phyloP scores from a whole-genome alignment of 2,888 invertebrate species.

The Odontothrips loti region DNA sequence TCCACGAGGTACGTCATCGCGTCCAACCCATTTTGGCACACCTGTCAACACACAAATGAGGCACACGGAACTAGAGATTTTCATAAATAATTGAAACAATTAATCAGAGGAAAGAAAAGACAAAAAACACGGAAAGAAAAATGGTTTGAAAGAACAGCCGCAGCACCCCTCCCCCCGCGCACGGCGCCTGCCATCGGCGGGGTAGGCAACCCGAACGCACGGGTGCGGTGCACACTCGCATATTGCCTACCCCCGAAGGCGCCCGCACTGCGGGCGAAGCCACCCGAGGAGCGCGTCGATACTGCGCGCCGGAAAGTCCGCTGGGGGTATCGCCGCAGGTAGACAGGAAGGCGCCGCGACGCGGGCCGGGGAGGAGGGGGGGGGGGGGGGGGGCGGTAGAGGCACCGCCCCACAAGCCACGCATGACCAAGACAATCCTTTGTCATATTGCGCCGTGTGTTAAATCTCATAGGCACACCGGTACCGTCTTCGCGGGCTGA shows the following conservation, averaged over 20 bases:
- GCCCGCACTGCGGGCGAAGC: background rate
- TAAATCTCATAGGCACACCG: background rate
- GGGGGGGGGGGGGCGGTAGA: background rate
- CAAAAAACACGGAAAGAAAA: no score
- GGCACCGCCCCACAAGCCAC: background rate
- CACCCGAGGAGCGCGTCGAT: background rate
- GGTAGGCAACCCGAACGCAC: background rate
- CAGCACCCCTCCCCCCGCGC: background rate
- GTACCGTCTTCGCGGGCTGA: no score
- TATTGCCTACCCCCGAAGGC: background rate
- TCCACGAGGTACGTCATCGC: slow-evolving; percentile 80
- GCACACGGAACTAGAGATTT: background rate
- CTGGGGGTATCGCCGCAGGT: background rate
- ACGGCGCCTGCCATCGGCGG: background rate
- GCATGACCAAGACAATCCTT: background rate
- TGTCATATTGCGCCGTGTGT: background rate
- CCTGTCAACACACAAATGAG: slow-evolving; percentile 54
- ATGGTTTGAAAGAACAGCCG: background rate
- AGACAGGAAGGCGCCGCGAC: background rate
- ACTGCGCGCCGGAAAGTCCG: background rate
- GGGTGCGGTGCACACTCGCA: background rate
- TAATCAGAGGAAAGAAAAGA: no score
- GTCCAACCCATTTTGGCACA: slow-evolving; percentile 87
- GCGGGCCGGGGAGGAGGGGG: background rate
- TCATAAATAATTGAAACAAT: no score